Percentiles rank a stretch among this genome's conserved stretches.
Conservation (phyloP, 2,888 invertebrate species). For the Dioctria linearis region DNA sequence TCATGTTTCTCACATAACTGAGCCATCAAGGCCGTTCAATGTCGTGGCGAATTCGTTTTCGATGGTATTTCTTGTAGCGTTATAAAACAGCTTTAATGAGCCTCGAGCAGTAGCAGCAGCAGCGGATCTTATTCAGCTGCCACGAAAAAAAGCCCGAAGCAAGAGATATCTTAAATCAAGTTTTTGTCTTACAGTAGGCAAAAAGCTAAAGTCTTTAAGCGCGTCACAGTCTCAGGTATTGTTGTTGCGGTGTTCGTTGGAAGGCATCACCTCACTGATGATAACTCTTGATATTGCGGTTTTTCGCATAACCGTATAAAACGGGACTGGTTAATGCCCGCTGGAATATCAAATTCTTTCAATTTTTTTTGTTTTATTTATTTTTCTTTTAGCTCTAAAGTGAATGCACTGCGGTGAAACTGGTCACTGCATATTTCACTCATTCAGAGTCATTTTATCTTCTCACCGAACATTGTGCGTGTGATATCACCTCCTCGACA, state of each 20-base stretch:
- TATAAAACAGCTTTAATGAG: constrained; percentile 6
- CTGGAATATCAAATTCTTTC: constrained; percentile 19
- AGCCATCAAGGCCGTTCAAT: constrained; percentile 21
- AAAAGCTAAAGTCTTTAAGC: neutral
- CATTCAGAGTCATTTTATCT: neutral
- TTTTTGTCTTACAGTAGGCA: neutral
- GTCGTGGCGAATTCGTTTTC: constrained; percentile 17
- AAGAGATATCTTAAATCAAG: neutral
- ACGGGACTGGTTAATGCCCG: constrained; percentile 26
- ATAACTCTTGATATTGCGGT: neutral
- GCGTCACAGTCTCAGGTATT: neutral
- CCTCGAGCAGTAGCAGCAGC: neutral
- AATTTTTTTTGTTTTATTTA: neutral
- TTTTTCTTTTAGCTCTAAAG: neutral
- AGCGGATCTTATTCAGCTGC: neutral
- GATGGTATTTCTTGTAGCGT: neutral
- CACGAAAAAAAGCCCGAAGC: neutral
- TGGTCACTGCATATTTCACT: neutral
- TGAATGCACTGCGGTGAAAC: constrained; percentile 2
- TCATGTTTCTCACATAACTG: neutral
- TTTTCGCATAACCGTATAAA: constrained; percentile 11
- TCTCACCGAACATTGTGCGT: neutral
- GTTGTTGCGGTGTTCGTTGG: neutral
- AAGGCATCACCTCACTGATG: neutral
- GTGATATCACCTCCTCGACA: neutral